phyloP scores from a whole-genome alignment of 2,888 invertebrate genomes.

The Cataglyphis rosenhaueri region DNA sequence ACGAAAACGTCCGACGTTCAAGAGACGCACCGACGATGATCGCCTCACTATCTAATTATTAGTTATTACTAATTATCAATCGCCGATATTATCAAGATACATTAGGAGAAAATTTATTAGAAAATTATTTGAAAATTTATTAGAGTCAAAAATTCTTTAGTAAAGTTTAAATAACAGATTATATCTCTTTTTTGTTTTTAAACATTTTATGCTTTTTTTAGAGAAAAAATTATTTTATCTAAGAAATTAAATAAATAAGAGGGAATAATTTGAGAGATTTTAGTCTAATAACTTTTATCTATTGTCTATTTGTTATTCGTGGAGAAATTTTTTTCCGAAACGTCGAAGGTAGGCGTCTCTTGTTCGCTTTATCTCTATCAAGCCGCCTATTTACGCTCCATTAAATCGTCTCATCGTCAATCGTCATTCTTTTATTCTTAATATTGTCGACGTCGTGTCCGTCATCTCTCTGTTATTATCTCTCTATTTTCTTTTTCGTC shows the following conservation, averaged over 20 bases:
- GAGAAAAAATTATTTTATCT: background rate
- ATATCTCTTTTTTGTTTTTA: constrained; percentile 3
- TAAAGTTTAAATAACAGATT: background rate
- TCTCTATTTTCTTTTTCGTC: constrained; percentile 5
- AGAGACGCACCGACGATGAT: background rate
- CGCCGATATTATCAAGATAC: background rate
- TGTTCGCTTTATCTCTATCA: background rate
- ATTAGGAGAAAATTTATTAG: too few species aligned
- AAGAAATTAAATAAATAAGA: constrained; percentile 2
- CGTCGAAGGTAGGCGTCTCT: background rate
- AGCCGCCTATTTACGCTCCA: constrained; percentile 17
- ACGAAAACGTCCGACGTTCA: background rate
- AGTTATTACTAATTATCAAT: background rate
- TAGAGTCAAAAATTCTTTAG: background rate
- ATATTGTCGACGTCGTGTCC: constrained; percentile 18
- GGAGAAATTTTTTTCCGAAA: background rate
- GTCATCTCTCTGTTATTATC: constrained; percentile 17
- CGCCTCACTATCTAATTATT: background rate
- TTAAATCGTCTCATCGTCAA: constrained; percentile 29
- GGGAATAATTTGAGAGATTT: background rate
- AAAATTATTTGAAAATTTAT: constrained; percentile 8
- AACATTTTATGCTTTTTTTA: background rate
- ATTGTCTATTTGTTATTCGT: constrained; percentile 8
- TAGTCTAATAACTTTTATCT: constrained; percentile 3
- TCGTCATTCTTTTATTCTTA: constrained; percentile 41